phyloP scores from a whole-genome alignment of 2,888 invertebrate species.

The Thalpophila matura region DNA sequence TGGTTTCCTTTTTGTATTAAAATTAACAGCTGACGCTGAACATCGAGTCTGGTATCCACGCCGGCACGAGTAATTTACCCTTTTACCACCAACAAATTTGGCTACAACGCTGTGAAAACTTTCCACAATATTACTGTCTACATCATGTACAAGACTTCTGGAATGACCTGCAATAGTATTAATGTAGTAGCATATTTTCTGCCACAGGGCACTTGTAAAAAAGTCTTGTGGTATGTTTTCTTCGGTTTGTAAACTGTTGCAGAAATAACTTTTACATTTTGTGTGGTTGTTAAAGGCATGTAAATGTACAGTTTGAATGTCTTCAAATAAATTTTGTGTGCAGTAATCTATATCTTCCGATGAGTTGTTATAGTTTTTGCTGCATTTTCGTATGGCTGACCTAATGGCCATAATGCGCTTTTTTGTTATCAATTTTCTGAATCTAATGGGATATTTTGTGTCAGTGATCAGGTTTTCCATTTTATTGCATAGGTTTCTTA shows the following conservation, averaged over 20 bases:
- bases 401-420: constrained; percentile 10
- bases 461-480: constrained; percentile 8
- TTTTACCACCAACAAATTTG: constrained; percentile 17
- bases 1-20: constrained; percentile 9
- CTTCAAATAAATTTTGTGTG: constrained; percentile 6
- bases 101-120: constrained; percentile 12
- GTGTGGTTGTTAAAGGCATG: constrained; percentile 15
- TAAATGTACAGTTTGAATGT: constrained; percentile 6
- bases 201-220: constrained; percentile 13
- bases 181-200: background rate
- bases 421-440: constrained; percentile 19
- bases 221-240: constrained; percentile 6
- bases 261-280: constrained; percentile 15
- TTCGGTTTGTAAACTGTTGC: background rate
- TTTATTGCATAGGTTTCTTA: constrained; percentile 16
- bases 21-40: constrained; percentile 12
- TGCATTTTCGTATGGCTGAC: constrained; percentile 17
- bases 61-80: constrained; percentile 7
- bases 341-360: constrained; percentile 4
- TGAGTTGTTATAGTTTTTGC: constrained; percentile 10
- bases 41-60: constrained; percentile 15
- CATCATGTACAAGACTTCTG: constrained; percentile 10
- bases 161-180: constrained; percentile 5
- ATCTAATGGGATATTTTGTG: constrained; percentile 9
- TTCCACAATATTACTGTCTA: constrained; percentile 20